These are phyloP conservation scores for Hipparchia sbordonii DNA, from an alignment of 2,888 invertebrate species.

Conservation along the genomic window DNA sequence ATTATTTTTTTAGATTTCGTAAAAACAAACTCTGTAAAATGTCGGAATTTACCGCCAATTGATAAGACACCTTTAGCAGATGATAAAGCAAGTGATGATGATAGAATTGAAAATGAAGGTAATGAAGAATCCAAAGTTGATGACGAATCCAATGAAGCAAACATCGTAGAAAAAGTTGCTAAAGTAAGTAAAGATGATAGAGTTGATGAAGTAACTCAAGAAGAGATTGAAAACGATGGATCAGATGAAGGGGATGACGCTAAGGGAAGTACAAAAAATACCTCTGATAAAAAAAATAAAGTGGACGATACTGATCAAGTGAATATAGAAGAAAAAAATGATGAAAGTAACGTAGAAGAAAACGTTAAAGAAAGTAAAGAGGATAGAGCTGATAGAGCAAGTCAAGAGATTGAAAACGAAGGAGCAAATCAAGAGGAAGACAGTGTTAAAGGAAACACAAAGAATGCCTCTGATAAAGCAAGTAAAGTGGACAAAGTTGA, in stretches of 20 bases:
- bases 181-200: neutral
- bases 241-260: too few species aligned
- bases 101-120: neutral
- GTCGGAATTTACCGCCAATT: conserved; percentile 48
- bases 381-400: neutral
- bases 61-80: conserved; percentile 25
- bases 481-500: neutral
- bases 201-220: neutral
- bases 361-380: neutral
- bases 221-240: neutral
- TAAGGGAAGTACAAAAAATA: neutral
- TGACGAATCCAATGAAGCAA: neutral
- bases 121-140: neutral
- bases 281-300: neutral
- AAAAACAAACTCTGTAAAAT: conserved; percentile 42
- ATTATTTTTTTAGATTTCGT: conserved; percentile 22
- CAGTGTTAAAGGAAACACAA: neutral
- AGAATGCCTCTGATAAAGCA: neutral
- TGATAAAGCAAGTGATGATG: neutral
- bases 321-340: neutral
- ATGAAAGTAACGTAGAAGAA: neutral
- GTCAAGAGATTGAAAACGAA: neutral
- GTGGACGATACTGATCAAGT: neutral
- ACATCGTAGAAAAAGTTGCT: too few species aligned
- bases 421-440: neutral